These are phyloP conservation scores for Mimas tiliae DNA, from an alignment of 2,888 invertebrate genomes.

Conservation along the genomic window DNA sequence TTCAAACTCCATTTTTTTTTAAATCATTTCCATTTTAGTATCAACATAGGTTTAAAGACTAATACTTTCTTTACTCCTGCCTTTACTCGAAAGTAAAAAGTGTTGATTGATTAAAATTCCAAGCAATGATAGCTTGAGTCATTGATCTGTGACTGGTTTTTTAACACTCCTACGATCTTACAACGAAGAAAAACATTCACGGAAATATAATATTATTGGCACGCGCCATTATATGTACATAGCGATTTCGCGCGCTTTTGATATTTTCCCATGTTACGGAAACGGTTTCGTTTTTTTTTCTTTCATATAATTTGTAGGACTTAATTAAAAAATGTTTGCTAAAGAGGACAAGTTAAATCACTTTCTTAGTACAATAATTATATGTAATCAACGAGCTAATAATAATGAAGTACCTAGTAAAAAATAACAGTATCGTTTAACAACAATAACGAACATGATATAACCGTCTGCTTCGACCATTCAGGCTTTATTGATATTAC, in stretches of 20 bases:
- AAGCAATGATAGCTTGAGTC: not conserved
- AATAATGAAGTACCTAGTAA: not conserved
- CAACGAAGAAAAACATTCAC: not conserved
- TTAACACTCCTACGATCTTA: not conserved
- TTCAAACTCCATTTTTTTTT: not conserved
- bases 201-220: slow-evolving; percentile 1
- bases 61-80: slow-evolving; percentile 16
- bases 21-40: not conserved
- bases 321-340: not conserved
- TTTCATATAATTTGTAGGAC: not conserved
- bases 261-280: not conserved
- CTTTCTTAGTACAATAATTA: not conserved
- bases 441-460: slow-evolving; percentile 16
- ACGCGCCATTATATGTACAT: not conserved
- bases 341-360: not conserved
- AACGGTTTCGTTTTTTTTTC: not conserved
- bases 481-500: slow-evolving; percentile 20
- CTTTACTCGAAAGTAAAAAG: slow-evolving; percentile 7
- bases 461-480: not conserved
- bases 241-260: slow-evolving; percentile 3
- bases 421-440: not conserved
- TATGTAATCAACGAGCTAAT: not conserved
- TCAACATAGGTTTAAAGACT: not conserved
- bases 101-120: slow-evolving; percentile 8
- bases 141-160: slow-evolving; percentile 15